These are phyloP conservation scores for Babylonia areolata DNA, from an alignment of 1,140 invertebrate species.

Conservation along the genomic window DNA sequence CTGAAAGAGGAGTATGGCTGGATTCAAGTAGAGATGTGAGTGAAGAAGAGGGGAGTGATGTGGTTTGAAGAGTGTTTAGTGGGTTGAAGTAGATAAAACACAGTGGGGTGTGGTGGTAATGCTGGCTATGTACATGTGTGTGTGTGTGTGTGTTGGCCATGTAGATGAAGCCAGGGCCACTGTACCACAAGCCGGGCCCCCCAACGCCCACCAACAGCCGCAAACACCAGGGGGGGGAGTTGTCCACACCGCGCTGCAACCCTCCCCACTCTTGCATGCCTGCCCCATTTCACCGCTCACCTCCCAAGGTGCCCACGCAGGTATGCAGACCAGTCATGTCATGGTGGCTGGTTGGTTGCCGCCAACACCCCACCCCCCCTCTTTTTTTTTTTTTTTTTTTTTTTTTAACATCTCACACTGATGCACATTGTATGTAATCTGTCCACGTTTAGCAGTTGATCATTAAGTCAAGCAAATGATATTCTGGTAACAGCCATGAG, in stretches of 20 bases:
- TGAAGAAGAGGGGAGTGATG: neutral
- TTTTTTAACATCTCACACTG: too few species aligned
- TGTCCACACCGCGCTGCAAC: slow-evolving; percentile 5
- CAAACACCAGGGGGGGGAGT: neutral
- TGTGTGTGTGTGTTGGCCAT: slow-evolving; percentile 21
- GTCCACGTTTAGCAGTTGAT: too few species aligned
- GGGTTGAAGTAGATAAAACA: neutral
- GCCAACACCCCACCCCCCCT: too few species aligned
- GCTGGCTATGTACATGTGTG: too few species aligned
- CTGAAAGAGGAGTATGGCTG: too few species aligned
- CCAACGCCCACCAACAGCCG: slow-evolving; percentile 54
- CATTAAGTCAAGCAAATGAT: too few species aligned
- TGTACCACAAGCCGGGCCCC: slow-evolving; percentile 61
- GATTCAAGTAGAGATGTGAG: too few species aligned
- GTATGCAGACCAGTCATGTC: too few species aligned
- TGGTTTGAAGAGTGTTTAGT: neutral
- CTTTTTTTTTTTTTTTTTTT: too few species aligned
- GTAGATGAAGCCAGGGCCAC: slow-evolving; percentile 53
- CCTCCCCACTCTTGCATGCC: neutral
- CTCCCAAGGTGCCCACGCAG: neutral
- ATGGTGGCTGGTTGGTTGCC: too few species aligned
- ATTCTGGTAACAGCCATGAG: too few species aligned
- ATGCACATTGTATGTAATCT: too few species aligned
- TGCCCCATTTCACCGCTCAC: neutral
- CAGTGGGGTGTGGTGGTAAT: neutral